Base-by-base conservation (phyloP, 1,140 invertebrate genomes). In the Drosophila ogumai region DNA sequence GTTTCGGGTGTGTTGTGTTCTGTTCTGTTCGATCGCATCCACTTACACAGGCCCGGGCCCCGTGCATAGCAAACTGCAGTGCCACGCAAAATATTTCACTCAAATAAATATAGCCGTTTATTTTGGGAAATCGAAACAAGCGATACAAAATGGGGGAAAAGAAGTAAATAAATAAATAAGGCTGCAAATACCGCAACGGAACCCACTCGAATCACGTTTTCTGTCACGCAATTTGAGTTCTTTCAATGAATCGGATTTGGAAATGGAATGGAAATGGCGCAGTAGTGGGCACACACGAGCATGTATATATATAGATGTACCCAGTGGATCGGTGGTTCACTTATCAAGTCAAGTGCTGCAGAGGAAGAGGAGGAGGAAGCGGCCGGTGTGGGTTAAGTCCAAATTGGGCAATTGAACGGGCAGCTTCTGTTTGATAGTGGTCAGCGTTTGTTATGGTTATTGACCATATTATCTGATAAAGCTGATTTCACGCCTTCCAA, bases 131-230 rank as follows among this genome's bases (percentile, higher is more conserved):
- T 31, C 41, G 52, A 72, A 72, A 72, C 66, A 72, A 72, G 66
- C 66, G 22, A 50, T 69, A 36, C 43, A 32, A 36, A 41, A 56
- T 57, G 38, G 15, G 22, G 28, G 5, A 13, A 38, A 44, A 32
- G 55, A 43, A 65, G 38, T 58, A 74, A 74, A 40, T 50, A 54
- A 55, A 77, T 67, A 61, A 67, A 68, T 41, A 52, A 68, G 38
- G 22, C 47, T 36, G 32, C 74, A 32, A 75, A 75, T 67, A 46
- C 72, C 38, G 52, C 54, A 75, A 31, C 72, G 63, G 46, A 78
- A 47, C 44, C 74, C 57, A 69, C 43, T 78, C 44, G 58, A 78
- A 71, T 78, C 75, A 78, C 75, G 75, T 78, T 78, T 78, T 78
- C 57, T 78, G 75, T 78, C 75, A 78, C 75, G 75, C 75, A 78